Percentiles rank a stretch among this genome's conserved stretches.
phyloP scores from a whole-genome alignment of 2,113 vertebrate genomes.

The Delphinapterus leucas region DNA sequence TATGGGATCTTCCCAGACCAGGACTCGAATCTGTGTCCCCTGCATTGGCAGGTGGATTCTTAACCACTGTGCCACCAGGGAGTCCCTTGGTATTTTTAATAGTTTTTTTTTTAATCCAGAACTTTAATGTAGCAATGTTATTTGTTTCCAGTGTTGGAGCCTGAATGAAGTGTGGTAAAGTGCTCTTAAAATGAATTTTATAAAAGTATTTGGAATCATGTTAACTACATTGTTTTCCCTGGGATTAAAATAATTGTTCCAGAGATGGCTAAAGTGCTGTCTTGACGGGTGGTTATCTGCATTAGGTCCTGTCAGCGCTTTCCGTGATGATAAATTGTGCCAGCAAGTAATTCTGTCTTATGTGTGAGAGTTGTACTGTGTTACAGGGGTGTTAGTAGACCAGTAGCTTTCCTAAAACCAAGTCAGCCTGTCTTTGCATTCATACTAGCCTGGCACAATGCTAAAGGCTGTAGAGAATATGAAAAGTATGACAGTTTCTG shows the following conservation, averaged over 20 bases:
- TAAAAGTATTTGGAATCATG: neutral
- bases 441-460: neutral
- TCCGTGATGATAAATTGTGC: neutral
- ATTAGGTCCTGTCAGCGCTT: neutral
- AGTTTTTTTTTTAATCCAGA: neutral
- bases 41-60: no score
- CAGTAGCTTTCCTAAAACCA: neutral
- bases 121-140: neutral
- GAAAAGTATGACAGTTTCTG: neutral
- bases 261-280: neutral
- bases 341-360: neutral
- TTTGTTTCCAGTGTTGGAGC: constrained; percentile 2
- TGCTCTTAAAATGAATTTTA: constrained; percentile 15
- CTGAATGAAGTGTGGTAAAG: neutral
- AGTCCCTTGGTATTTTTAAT: neutral
- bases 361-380: neutral
- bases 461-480: neutral
- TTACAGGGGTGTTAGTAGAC: neutral
- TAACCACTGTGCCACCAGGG: no score
- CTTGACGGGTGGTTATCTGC: neutral
- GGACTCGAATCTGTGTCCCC: no score
- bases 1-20: no score
- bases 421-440: neutral
- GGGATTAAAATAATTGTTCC: neutral
- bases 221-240: constrained; percentile 4